Evolutionary conservation across 23 tunicate species (phyloP).

Genomic region (Phallusia fumigata): DNA sequence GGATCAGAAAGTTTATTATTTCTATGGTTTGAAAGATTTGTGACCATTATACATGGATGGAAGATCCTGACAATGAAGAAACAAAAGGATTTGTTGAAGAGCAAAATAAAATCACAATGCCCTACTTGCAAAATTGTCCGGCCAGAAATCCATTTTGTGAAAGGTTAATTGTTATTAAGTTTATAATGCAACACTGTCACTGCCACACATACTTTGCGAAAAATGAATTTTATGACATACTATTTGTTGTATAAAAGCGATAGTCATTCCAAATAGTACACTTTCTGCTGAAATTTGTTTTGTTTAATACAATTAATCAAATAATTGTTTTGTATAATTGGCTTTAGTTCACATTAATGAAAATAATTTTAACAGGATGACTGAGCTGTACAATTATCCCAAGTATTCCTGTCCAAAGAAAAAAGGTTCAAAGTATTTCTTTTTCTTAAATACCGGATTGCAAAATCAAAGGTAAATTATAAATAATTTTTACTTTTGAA

Average conservation of each 20-base stretch:
- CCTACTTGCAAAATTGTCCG: constrained; percentile 66
- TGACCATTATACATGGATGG: constrained; percentile 93
- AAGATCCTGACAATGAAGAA: constrained; percentile 86
- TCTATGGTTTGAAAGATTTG: constrained; percentile 45
- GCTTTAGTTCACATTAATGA: background rate
- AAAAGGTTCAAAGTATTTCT: constrained; percentile 70
- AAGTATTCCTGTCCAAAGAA: constrained; percentile 83
- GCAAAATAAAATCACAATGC: constrained; percentile 72
- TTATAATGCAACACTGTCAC: too few species aligned
- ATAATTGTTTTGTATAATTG: background rate
- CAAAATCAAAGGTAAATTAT: constrained; percentile 90
- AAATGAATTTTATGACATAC: background rate
- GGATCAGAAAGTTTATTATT: too few species aligned
- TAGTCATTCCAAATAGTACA: background rate
- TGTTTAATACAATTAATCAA: too few species aligned
- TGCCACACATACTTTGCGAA: too few species aligned
- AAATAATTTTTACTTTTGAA: too few species aligned
- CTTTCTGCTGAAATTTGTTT: background rate
- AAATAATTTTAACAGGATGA: constrained; percentile 67
- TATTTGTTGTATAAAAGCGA: background rate
- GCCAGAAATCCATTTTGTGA: constrained; percentile 39
- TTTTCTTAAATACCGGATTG: constrained; percentile 85
- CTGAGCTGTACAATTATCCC: constrained; percentile 84
- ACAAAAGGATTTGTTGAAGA: constrained; percentile 86
- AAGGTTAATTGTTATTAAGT: too few species aligned